Evolutionary conservation across 2,888 invertebrate genomes (phyloP), one percentile per base, ranked within the genome.

Genomic region (Perizoma affinitatum): DNA sequence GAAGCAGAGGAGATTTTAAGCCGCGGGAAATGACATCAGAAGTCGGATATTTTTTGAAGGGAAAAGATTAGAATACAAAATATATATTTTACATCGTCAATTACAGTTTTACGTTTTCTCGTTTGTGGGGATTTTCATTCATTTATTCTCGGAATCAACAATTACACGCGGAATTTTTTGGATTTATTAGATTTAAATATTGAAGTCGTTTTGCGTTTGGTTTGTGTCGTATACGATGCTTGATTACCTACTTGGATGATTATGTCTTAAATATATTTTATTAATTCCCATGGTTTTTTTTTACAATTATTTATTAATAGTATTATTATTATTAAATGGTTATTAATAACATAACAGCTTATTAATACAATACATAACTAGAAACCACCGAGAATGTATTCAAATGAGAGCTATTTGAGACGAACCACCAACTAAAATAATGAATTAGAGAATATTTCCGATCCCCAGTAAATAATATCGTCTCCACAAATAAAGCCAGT

Each of bases 51-150:
- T 34, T 58, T 58, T 53, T 47, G 9, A 50, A 47, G 54, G 54
- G 34, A 43, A 46, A 45, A 42, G 44, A 46, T 50, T 42, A 41
- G 55, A 52, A 51, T 48, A 57, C 54, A 45, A 63, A 60, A 60
- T 62, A 65, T 65, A 57, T 55, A 56, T 65, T 56, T 61, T 51
- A 59, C 61, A 61, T 55, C 47, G 58, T 59, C 61, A 59, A 65
- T 61, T 61, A 59, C 47, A 53, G 43, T 48, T 50, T 57, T 54
- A 54, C 65, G 59, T 59, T 43, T 61, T 42, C 61, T 60, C 52
- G 54, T 63, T 63, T 54, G 48, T 42, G 45, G 53, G 57, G 58
- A 60, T 55, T 50, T 51, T 7, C 41, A 46, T 40, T 38, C 56
- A 62, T 65, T 55, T 59, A 54, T 62, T 61, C 33, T 9, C 35